Conservation (phyloP, 92 coral and sea anemone genomes). For the Phenganax stokvisi region DNA sequence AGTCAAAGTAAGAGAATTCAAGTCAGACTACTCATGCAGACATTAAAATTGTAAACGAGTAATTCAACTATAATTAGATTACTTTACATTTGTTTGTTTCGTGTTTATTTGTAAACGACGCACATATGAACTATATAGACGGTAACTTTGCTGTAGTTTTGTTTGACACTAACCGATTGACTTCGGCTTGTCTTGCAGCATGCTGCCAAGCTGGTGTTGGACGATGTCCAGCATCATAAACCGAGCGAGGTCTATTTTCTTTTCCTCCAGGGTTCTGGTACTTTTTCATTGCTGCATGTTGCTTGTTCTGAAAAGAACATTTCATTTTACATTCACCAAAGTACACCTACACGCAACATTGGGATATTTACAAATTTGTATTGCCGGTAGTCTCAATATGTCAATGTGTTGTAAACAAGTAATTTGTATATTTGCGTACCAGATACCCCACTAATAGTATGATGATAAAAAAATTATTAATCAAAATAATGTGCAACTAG, state of each 20-base stretch:
- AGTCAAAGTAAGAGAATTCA: too few species aligned
- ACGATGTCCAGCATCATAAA: constrained; percentile 58
- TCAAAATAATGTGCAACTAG: too few species aligned
- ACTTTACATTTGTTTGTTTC: background rate
- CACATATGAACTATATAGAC: background rate
- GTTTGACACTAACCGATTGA: constrained; percentile 52
- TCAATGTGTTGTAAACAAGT: too few species aligned
- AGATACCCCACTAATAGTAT: too few species aligned
- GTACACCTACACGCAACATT: background rate
- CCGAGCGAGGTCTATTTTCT: constrained; percentile 81
- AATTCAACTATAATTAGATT: background rate
- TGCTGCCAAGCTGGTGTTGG: constrained; percentile 86
- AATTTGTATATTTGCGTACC: too few species aligned
- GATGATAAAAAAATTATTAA: too few species aligned
- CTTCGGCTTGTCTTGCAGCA: constrained; percentile 87
- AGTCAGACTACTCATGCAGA: too few species aligned
- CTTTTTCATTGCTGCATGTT: constrained; percentile 74
- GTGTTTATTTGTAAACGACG: background rate
- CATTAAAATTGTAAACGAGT: background rate
- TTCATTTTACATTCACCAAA: background rate
- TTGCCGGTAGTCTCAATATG: too few species aligned
- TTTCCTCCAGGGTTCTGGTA: constrained; percentile 56
- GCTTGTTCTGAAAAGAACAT: constrained; percentile 56
- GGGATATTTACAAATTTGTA: too few species aligned
- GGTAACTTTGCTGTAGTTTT: background rate